Evolutionary conservation across 2,113 vertebrate species (phyloP).

Genomic region (Siphamia tubifer): DNA sequence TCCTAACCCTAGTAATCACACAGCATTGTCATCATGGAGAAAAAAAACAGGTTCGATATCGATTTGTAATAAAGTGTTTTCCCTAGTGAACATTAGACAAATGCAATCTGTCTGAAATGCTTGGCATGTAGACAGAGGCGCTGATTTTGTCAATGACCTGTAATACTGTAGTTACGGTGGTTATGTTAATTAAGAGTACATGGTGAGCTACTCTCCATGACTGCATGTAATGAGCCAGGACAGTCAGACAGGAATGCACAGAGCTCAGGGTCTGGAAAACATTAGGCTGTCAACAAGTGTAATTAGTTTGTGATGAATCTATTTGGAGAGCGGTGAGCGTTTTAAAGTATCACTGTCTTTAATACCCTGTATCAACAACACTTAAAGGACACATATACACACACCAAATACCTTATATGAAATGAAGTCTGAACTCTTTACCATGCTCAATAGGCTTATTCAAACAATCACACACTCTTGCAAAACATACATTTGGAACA

Average conservation of each 20-base stretch:
- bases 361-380: conserved; percentile 14
- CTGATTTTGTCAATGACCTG: not conserved
- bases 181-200: conserved; percentile 4
- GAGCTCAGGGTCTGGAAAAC: not conserved
- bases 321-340: not conserved
- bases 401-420: conserved; percentile 33
- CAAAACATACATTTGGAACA: not conserved
- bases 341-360: not conserved
- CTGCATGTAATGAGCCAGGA: conserved; percentile 25
- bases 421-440: conserved; percentile 46
- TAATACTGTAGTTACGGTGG: not conserved
- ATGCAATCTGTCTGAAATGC: not conserved
- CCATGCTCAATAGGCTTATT: conserved; percentile 34
- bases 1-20: no score
- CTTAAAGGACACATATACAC: not conserved
- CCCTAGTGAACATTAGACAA: not conserved
- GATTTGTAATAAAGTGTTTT: no score
- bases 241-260: not conserved
- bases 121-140: not conserved
- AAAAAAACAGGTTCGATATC: no score
- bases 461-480: not conserved
- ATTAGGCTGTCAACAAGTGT: conserved; percentile 37
- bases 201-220: conserved; percentile 1
- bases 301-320: conserved; percentile 26
- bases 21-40: no score